Conservation (phyloP, 1,140 invertebrate genomes). For the Anagrus nilaparvatae region DNA sequence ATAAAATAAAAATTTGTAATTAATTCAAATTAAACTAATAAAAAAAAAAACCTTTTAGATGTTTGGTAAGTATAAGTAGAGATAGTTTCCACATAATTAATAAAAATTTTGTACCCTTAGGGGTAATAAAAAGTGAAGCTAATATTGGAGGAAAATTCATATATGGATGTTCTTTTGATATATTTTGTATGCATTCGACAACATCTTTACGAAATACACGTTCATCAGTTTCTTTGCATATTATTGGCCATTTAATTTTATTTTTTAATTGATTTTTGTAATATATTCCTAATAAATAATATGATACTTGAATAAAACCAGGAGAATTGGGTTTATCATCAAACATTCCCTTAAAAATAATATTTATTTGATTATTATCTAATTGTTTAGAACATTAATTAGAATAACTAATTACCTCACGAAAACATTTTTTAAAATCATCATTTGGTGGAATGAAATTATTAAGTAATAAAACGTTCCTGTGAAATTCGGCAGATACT, state of each 20-base stretch:
- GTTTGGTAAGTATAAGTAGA: constrained; percentile 21
- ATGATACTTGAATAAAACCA: constrained; percentile 41
- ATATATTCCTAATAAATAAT: constrained; percentile 38
- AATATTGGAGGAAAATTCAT: constrained; percentile 26
- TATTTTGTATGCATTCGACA: constrained; percentile 23
- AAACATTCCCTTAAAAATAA: constrained; percentile 39
- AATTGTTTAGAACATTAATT: constrained; percentile 2
- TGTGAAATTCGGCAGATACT: constrained; percentile 21
- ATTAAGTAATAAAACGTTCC: constrained; percentile 25
- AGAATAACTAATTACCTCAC: constrained; percentile 22
- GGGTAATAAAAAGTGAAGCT: constrained; percentile 25
- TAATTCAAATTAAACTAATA: neutral
- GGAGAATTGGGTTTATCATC: constrained; percentile 41
- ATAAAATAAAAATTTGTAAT: constrained; percentile 13
- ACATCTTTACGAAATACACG: constrained; percentile 36
- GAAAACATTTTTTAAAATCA: constrained; percentile 31
- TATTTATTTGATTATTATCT: neutral
- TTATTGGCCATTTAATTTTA: constrained; percentile 40
- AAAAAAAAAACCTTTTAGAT: constrained; percentile 18
- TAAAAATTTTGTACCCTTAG: constrained; percentile 28
- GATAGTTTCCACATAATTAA: constrained; percentile 33
- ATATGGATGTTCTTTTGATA: constrained; percentile 28
- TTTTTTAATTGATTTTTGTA: constrained; percentile 38
- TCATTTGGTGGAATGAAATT: constrained; percentile 23
- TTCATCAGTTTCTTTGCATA: constrained; percentile 40